These are phyloP conservation scores for Chloroceryle amazona DNA, from an alignment of 2,797 vertebrate genomes.

Conservation along the genomic window DNA sequence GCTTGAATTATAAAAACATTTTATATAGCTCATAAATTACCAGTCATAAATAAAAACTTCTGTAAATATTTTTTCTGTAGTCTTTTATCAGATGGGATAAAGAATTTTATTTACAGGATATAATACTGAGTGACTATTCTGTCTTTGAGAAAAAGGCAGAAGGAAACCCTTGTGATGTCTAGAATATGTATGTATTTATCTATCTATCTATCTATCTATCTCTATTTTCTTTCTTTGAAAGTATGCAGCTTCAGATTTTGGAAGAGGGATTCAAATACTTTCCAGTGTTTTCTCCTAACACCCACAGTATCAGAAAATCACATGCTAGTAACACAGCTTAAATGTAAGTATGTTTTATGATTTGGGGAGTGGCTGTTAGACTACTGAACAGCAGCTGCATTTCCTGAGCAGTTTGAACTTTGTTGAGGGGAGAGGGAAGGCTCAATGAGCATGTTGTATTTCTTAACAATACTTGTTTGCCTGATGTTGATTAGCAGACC, in stretches of 20 bases:
- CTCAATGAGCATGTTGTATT: background rate
- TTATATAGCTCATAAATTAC: background rate
- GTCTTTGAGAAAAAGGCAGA: background rate
- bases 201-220: background rate
- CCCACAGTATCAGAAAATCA: background rate
- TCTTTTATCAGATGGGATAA: background rate
- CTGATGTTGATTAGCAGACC: background rate
- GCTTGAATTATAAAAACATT: background rate
- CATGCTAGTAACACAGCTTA: background rate
- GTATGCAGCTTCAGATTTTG: background rate
- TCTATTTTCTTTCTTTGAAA: background rate
- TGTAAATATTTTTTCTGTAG: background rate
- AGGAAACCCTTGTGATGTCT: background rate
- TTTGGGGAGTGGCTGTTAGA: background rate
- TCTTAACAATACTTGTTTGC: background rate
- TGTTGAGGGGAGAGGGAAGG: background rate
- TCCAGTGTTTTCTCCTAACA: background rate
- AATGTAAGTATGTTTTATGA: background rate
- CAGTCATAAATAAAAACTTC: background rate
- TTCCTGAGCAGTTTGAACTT: background rate
- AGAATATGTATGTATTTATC: background rate
- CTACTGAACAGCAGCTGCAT: background rate
- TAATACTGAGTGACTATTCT: background rate
- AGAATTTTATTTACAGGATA: background rate
- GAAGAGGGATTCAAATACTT: background rate